Conservation (phyloP, 2,888 invertebrate species). For the Nephrocerus scutellatus region DNA sequence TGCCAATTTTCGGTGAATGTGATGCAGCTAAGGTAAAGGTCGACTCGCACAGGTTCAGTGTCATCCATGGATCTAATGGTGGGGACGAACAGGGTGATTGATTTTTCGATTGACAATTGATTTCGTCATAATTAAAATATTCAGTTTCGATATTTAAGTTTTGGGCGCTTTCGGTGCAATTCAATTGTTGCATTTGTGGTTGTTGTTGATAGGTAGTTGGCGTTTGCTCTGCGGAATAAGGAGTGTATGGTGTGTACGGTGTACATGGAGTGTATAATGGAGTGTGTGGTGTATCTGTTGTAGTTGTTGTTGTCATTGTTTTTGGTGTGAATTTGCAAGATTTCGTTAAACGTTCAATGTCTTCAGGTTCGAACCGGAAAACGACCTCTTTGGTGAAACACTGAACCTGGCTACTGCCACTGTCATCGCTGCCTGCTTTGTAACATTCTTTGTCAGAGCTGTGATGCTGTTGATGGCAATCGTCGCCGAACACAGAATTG, state of each 20-base stretch:
- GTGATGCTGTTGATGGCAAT: slow-evolving; percentile 23
- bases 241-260: slow-evolving; percentile 26
- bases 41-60: slow-evolving; percentile 37
- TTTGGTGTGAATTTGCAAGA: slow-evolving; percentile 18
- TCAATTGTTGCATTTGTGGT: slow-evolving; percentile 4
- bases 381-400: slow-evolving; percentile 32
- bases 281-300: slow-evolving; percentile 19
- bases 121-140: slow-evolving; percentile 48
- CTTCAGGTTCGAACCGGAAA: slow-evolving; percentile 48
- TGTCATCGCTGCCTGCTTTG: not conserved
- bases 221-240: slow-evolving; percentile 17
- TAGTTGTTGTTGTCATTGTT: slow-evolving; percentile 6
- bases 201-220: not conserved
- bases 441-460: slow-evolving; percentile 30
- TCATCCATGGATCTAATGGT: slow-evolving; percentile 46
- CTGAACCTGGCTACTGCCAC: slow-evolving; percentile 10
- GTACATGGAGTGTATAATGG: slow-evolving; percentile 27
- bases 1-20: slow-evolving; percentile 21
- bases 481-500: slow-evolving; percentile 41
- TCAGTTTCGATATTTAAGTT: slow-evolving; percentile 39
- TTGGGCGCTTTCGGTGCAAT: slow-evolving; percentile 14
- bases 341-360: slow-evolving; percentile 43
- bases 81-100: slow-evolving; percentile 48
- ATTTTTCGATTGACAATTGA: slow-evolving; percentile 48
- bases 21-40: slow-evolving; percentile 14